Conservation (phyloP, 2,888 invertebrate species). For the Oscheius sp. region DNA sequence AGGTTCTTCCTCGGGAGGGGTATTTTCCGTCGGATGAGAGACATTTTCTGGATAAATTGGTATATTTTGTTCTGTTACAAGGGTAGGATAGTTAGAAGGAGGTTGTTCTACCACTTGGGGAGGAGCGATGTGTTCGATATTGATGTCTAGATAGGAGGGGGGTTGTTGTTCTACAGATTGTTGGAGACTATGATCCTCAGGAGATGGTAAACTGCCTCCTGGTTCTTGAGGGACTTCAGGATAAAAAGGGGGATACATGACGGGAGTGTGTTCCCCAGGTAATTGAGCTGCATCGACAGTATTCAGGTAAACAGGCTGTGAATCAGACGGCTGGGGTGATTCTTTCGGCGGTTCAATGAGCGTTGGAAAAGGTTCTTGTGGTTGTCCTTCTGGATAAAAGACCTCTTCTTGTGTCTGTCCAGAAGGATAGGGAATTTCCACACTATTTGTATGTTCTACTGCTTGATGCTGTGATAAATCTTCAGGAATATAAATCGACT, state of each 20-base stretch:
- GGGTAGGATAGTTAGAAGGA: not conserved
- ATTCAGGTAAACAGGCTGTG: not conserved
- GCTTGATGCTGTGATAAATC: too few species aligned
- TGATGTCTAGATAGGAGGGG: not conserved
- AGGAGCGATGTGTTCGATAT: not conserved
- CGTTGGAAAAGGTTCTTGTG: not conserved
- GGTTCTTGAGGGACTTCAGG: too few species aligned
- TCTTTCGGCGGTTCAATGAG: too few species aligned
- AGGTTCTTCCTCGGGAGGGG: not conserved
- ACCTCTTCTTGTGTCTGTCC: too few species aligned
- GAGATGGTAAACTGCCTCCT: too few species aligned
- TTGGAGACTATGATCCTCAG: too few species aligned
- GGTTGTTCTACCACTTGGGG: not conserved
- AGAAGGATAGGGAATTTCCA: too few species aligned
- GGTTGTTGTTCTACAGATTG: too few species aligned
- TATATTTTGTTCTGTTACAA: not conserved
- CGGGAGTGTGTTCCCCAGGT: not conserved
- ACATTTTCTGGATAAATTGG: too few species aligned
- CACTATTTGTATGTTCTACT: too few species aligned
- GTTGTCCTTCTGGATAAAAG: not conserved
- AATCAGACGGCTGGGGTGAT: not conserved
- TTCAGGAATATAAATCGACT: too few species aligned
- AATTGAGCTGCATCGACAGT: not conserved
- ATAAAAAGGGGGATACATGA: not conserved
- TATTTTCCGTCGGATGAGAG: not conserved